Base-by-base conservation (phyloP, 1,140 invertebrate genomes). In the Akabosia matsudoensis region DNA sequence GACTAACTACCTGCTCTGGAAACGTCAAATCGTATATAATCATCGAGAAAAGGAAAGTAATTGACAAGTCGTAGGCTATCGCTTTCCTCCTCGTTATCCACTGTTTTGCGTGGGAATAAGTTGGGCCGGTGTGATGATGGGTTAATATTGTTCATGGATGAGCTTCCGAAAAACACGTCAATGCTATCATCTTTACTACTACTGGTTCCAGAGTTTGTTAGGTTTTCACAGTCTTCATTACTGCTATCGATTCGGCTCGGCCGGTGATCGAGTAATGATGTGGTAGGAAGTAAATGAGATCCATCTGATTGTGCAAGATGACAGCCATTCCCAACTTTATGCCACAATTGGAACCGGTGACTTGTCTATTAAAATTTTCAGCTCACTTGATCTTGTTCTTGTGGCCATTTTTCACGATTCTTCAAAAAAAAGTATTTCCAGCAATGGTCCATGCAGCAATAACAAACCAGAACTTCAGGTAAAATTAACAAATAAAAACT, bases 1-100 rank as follows among this genome's bases (percentile, higher is more conserved):
- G 37, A 45, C 16, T 56, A 33, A 33, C 33, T 73, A 76, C 75
- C 75, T 76, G 70, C 73, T 76, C 75, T 71, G 31, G 75, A 51
- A 26, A 76, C 52, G 45, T 76, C 75, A 33, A 76, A 76, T 26
- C 75, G 75, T 45, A 76, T 76, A n/a, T 72, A 76, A 56, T 76
- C 75, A 72, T 76, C 75, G 13, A 76, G 52, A 33, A 76, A 76
- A 33, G 7, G 3, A 72, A 34, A 72, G 33, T 72, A 45, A 31
- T 31, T 31, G 61, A 22, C 28, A 67, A 13, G 30, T 7, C n/a
- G 3, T 1, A 67, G 61, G 7, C 10, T 67, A 31, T 67, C 61
- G n/a, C 3, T 22, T 67, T 67, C 61, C 28, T 67, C 61, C 4
- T 61, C 54, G 54, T 56, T 56, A 24, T 10, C 61, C 4, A 30